Evolutionary conservation across 2,797 vertebrate genomes (phyloP).

Genomic region (Lepidocolaptes lacrymiger): DNA sequence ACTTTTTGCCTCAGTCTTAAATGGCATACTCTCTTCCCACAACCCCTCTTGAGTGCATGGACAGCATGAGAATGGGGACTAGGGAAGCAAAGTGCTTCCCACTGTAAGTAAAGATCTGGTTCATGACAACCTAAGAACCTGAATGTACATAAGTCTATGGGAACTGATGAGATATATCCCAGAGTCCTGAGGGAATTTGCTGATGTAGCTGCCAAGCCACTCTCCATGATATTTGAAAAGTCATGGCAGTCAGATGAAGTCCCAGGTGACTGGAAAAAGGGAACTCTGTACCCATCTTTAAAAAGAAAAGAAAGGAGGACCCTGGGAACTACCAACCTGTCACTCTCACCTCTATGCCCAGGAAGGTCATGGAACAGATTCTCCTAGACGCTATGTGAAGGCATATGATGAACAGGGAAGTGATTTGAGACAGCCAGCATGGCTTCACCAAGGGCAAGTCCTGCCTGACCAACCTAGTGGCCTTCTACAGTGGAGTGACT

Average conservation of each 20-base stretch:
- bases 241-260: not conserved
- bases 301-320: not conserved
- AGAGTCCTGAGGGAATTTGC: not conserved
- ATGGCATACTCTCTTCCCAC: not conserved
- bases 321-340: not conserved
- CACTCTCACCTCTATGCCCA: not conserved
- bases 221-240: not conserved
- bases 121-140: not conserved
- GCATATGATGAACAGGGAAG: not conserved
- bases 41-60: not conserved
- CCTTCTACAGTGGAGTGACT: not conserved
- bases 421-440: not conserved
- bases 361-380: not conserved
- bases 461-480: not conserved
- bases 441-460: not conserved
- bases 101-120: not conserved
- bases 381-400: not conserved
- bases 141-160: not conserved
- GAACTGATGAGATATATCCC: not conserved
- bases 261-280: not conserved
- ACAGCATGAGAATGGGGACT: not conserved
- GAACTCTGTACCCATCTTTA: not conserved
- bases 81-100: not conserved
- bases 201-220: not conserved
- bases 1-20: not conserved